Evolutionary conservation across 2,113 vertebrate genomes (phyloP).

Genomic region (Siniperca chuatsi): DNA sequence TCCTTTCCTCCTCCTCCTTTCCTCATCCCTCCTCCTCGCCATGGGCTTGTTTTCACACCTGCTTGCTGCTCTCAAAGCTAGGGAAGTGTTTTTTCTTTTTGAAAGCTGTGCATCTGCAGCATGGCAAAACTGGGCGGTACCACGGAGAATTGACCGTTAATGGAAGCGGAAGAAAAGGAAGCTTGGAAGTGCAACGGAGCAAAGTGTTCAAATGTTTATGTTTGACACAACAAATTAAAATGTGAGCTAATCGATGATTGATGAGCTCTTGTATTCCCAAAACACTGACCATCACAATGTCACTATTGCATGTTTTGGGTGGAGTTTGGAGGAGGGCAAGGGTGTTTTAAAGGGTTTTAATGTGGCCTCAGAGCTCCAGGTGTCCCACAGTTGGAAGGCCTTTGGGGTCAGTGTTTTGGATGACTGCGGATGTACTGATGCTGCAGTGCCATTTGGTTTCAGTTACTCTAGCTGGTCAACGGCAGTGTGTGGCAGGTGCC

Average conservation of each 20-base stretch:
- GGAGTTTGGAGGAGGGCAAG: constrained; percentile 15
- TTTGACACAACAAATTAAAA: constrained; percentile 54
- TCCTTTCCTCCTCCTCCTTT: constrained; percentile 22
- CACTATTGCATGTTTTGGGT: constrained; percentile 13
- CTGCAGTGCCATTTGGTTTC: constrained; percentile 4
- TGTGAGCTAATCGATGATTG: constrained; percentile 65
- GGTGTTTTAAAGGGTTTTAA: not conserved
- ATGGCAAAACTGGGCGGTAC: constrained; percentile 57
- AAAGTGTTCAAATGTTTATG: constrained; percentile 57
- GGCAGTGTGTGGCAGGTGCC: constrained; percentile 21
- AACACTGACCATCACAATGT: constrained; percentile 4
- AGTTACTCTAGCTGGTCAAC: constrained; percentile 3
- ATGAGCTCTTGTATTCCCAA: constrained; percentile 48
- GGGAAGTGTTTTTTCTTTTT: constrained; percentile 16
- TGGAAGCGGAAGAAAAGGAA: constrained; percentile 56
- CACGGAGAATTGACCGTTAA: constrained; percentile 56
- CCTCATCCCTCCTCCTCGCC: constrained; percentile 15
- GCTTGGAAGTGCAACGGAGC: constrained; percentile 46
- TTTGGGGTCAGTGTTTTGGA: constrained; percentile 23
- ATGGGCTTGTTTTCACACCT: constrained; percentile 80
- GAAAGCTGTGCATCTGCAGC: constrained; percentile 57
- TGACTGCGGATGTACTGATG: constrained; percentile 10
- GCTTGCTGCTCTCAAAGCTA: constrained; percentile 52
- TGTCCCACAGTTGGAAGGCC: constrained; percentile 22
- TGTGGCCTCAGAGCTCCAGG: constrained; percentile 27